Conservation (phyloP, 2,888 invertebrate genomes). For the Adela reaumurella region DNA sequence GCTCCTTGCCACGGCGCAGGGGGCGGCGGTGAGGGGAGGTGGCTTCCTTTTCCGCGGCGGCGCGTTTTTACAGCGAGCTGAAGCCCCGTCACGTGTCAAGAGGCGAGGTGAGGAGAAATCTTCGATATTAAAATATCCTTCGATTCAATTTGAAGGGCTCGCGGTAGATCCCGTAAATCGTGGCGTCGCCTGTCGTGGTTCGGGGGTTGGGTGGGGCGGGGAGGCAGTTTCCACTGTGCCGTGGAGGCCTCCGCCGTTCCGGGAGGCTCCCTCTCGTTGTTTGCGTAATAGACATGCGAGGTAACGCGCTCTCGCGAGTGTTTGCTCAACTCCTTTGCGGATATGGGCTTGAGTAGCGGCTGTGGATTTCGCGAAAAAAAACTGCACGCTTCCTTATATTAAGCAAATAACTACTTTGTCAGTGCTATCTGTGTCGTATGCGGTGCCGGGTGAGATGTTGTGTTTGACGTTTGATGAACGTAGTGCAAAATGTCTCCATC, state of each 20-base stretch:
- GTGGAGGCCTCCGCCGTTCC: too few relatives aligned
- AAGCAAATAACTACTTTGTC: conserved; percentile 28
- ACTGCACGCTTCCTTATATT: conserved; percentile 33
- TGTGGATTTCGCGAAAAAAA: conserved; percentile 30
- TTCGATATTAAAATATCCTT: neutral
- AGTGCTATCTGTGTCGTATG: too few relatives aligned
- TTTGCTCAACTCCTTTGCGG: conserved; percentile 32
- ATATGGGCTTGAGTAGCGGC: conserved; percentile 14
- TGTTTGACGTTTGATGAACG: too few relatives aligned
- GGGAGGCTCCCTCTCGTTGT: neutral
- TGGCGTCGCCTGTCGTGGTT: neutral
- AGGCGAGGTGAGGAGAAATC: neutral
- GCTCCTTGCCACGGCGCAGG: too few relatives aligned
- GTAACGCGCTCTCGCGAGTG: conserved; percentile 13
- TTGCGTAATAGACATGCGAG: conserved; percentile 3
- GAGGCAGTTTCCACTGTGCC: neutral
- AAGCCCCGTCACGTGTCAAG: neutral
- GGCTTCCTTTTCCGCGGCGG: neutral
- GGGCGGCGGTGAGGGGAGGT: too few relatives aligned
- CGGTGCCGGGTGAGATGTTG: too few relatives aligned
- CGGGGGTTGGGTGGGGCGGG: neutral
- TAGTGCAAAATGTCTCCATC: too few relatives aligned
- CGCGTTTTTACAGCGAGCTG: neutral
- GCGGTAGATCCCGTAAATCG: neutral
- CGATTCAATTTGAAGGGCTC: neutral